Conservation (phyloP, 2,797 vertebrate species). For the Pangasius djambal region DNA sequence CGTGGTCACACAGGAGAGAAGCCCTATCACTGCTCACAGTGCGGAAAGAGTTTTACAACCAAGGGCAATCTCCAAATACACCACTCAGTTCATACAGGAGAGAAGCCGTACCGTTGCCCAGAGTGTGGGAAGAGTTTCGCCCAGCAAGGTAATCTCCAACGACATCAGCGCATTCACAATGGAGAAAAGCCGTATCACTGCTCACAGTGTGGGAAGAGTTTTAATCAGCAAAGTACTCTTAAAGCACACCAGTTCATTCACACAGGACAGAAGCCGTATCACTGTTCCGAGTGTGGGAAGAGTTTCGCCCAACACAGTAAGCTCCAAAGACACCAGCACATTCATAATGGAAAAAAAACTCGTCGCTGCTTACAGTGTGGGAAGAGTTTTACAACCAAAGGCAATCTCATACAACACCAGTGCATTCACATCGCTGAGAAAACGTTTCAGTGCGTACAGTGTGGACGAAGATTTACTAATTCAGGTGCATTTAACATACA, state of each 20-base stretch:
- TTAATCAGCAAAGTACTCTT: conserved; percentile 10
- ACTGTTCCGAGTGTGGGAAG: not conserved
- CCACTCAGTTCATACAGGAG: not conserved
- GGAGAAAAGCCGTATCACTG: conserved; percentile 12
- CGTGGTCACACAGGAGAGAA: conserved; percentile 7
- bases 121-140: conserved; percentile 17
- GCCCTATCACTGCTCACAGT: not conserved
- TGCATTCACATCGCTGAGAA: not conserved
- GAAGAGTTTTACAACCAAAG: not conserved
- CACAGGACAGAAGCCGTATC: conserved; percentile 12
- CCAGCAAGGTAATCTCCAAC: conserved; percentile 5
- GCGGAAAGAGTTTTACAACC: conserved; percentile 7
- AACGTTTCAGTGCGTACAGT: not conserved
- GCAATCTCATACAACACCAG: not conserved
- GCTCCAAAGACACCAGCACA: conserved; percentile 2
- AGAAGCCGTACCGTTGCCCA: not conserved
- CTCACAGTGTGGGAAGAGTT: conserved; percentile 14
- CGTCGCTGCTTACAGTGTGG: not conserved
- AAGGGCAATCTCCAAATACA: conserved; percentile 15
- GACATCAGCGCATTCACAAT: conserved; percentile 17
- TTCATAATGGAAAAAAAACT: not conserved
- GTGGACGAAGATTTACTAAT: not conserved
- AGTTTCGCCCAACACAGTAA: conserved; percentile 15
- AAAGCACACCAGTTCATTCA: conserved; percentile 13
- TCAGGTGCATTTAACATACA: not conserved